Base-by-base conservation (phyloP, 2,888 invertebrate genomes). In the Hyalella azteca region DNA sequence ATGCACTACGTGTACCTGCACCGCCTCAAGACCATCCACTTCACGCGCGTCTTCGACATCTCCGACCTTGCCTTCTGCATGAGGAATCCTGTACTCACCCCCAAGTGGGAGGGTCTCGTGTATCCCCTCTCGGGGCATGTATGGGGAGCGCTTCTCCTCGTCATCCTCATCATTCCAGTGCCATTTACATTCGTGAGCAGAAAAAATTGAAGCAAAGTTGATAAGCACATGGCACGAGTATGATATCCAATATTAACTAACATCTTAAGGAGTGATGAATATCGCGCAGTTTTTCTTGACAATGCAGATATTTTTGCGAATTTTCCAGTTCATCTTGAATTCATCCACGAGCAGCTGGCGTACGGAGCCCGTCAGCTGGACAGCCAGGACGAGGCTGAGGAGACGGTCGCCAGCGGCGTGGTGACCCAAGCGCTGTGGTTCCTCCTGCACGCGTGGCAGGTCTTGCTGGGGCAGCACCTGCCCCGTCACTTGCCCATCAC, bases 1-100 rank as follows among this genome's bases (percentile, higher is more conserved):
- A 66, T 66, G 66, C 66, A 66, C 66, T 66, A 66, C 66, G 36
- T 66, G 15, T 66, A 36, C 66, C 66, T 29, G 26, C 66, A 66
- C 66, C 66, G 66, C 5, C 66, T 66, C 13, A n/a, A 66, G 19
- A 36, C 4, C 4, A 13, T 19, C 1, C 36, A 66, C 66, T 66
- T 66, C 66, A 66, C 66, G 7, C 32, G 66, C 7, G 66, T 66
- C 39, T 66, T 36, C 19, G 66, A 66, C 36, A 66, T 66, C n/a
- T 66, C 66, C 19, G 36, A 66, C 66, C 36, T 36, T 11, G 66
- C 66, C 19, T 66, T 66, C 66, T 13, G 26, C 66, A 66, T 66
- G 66, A 36, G 4, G 36, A 66, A 32, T 7, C 66, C 66, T 7
- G 36, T 66, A 36, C 19, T 66, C 36, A n/a, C 9, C 0, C 66